Percentiles rank a stretch among this genome's conserved stretches.
These are phyloP conservation scores for Drosophila pseudotalamancana DNA, from an alignment of 2,888 invertebrate genomes.

Conservation along the genomic window DNA sequence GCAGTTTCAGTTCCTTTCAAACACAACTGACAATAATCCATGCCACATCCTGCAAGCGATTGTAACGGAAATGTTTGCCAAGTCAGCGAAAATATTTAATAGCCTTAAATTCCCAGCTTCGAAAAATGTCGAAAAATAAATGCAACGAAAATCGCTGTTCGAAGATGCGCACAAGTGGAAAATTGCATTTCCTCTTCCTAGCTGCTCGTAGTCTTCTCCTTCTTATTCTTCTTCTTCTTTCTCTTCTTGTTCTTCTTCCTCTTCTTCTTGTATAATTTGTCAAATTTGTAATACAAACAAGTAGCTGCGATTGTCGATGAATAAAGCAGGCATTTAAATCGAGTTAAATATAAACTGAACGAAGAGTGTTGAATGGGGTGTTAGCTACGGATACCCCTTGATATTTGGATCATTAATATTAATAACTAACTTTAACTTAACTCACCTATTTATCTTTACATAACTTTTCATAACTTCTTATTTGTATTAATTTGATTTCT, in stretches of 20 bases:
- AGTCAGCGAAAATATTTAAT: constrained; percentile 51
- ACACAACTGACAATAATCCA: constrained; percentile 1
- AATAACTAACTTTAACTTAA: too few species aligned
- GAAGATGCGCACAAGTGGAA: constrained; percentile 65
- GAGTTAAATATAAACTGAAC: neutral
- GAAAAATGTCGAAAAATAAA: constrained; percentile 38
- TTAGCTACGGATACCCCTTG: too few species aligned
- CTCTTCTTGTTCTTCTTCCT: neutral
- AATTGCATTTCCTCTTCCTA: constrained; percentile 59
- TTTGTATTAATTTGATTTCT: too few species aligned
- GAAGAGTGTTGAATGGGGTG: neutral
- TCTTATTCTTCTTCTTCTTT: neutral
- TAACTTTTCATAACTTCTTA: too few species aligned
- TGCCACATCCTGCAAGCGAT: too few species aligned
- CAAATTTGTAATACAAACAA: constrained; percentile 25
- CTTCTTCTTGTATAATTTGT: constrained; percentile 28
- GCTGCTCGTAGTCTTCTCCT: neutral
- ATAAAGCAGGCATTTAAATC: neutral
- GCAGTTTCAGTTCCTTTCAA: neutral
- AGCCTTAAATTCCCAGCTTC: constrained; percentile 28
- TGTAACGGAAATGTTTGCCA: constrained; percentile 18
- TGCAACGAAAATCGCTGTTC: constrained; percentile 24
- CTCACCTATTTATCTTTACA: too few species aligned
- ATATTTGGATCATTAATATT: neutral
- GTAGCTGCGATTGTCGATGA: neutral